Evolutionary conservation across 2,888 invertebrate species (phyloP).

Genomic region (Ornithoptera priamus): DNA sequence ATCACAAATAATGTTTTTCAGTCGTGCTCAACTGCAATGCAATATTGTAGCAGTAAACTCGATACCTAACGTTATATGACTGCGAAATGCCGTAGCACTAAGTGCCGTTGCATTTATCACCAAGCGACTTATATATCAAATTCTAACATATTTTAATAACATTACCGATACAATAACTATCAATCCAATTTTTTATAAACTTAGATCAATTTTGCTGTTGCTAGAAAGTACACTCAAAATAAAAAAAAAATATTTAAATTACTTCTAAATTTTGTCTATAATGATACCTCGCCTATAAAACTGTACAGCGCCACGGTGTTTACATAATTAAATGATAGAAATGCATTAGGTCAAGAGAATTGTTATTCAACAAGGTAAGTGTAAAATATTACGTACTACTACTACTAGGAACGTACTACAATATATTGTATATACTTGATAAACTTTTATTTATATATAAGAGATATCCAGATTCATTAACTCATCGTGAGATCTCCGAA

Average conservation of each 20-base stretch:
- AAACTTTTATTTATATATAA: too few species aligned
- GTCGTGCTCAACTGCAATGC: too few species aligned
- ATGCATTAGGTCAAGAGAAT: slow-evolving; percentile 1
- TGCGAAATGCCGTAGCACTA: background rate
- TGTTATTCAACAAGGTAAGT: background rate
- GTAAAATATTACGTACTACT: too few species aligned
- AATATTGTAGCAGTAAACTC: too few species aligned
- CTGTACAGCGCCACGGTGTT: slow-evolving; percentile 2
- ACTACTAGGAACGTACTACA: too few species aligned
- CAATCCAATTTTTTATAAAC: background rate
- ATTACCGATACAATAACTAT: background rate
- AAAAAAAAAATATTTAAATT: too few species aligned
- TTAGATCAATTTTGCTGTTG: background rate
- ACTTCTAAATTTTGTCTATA: background rate
- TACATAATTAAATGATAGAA: slow-evolving; percentile 11
- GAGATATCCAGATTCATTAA: too few species aligned
- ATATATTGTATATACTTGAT: too few species aligned
- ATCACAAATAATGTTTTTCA: too few species aligned
- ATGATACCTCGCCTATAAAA: background rate
- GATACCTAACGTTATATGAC: too few species aligned
- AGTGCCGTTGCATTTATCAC: background rate
- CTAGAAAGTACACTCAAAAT: too few species aligned
- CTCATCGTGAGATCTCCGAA: too few species aligned
- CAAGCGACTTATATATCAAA: background rate
- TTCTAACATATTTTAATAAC: background rate